Evolutionary conservation across 2,888 invertebrate genomes (phyloP).

Genomic region (Branchellion lobata): DNA sequence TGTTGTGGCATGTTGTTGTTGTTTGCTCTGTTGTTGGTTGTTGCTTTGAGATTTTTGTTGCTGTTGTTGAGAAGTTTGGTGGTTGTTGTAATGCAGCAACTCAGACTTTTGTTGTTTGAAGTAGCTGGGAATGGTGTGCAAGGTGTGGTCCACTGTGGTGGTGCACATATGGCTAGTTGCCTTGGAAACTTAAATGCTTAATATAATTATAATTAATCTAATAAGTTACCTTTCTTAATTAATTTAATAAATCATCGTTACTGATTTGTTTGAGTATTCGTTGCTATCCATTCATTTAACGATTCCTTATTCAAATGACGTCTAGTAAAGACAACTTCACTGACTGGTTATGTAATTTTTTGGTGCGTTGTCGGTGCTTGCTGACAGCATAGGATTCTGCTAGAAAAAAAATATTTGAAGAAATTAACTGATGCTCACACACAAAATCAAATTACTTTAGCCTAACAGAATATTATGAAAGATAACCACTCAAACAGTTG

Average conservation of each 20-base stretch:
- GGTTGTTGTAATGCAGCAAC: not conserved
- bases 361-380: not conserved
- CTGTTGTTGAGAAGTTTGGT: no score
- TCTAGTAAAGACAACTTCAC: not conserved
- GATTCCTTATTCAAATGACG: not conserved
- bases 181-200: no score
- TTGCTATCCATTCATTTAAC: not conserved
- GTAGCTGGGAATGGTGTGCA: not conserved
- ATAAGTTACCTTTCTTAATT: no score
- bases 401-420: no score
- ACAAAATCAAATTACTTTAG: no score
- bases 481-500: no score
- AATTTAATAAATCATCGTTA: no score
- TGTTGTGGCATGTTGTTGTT: not conserved
- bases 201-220: no score
- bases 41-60: no score
- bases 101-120: not conserved
- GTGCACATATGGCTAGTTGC: no score
- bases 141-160: not conserved
- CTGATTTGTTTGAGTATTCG: not conserved
- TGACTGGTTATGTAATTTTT: not conserved
- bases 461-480: no score
- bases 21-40: not conserved
- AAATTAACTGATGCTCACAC: no score
- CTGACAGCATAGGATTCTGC: conserved; percentile 8